Evolutionary conservation across 2,797 vertebrate species (phyloP), one percentile per base, ranked within the genome.

Genomic region (Dryobates pubescens): DNA sequence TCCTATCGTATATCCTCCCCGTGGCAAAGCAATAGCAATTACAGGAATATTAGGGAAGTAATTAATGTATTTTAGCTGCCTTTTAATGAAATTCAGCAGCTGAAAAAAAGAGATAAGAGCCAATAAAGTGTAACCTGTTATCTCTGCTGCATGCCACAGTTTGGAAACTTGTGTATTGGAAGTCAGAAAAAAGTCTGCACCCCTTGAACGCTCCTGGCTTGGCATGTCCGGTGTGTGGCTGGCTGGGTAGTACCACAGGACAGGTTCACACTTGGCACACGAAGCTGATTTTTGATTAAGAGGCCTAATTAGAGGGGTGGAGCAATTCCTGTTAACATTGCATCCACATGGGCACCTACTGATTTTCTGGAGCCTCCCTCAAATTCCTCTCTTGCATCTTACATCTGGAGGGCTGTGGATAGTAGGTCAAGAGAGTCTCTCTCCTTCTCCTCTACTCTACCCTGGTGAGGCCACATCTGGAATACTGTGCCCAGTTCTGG

Each of bases 21-120:
- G 32, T 94, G 95, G 80, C 93, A 95, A 95, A 86, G 85, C 68
- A 88, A 69, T 43, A 93, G 64, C 80, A 91, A 95, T 95, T 95
- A 93, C 68, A 63, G 65, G 72, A 94, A 80, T 95, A 88, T 91
- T 88, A 93, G 80, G 82, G 87, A 92, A 93, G 87, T 90, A 95
- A 96, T 96, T 94, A 91, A 91, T 82, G 81, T 34, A 77, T 95
- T 96, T 93, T 91, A 94, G 51, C 62, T n/a, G 7, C 53, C 64
- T 93, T 94, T 86, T 92, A 93, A 94, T 92, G 92, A 94, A 95
- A 91, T 84, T 72, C 85, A 80, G 74, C 69, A 65, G 62, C 51
- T 82, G 74, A 82, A 75, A 76, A 71, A 86, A 91, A 72, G 23
- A 53, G 18, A 89, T 9, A 68, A 30, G 30, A 84, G 45, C 9